phyloP scores from a whole-genome alignment of 2,797 vertebrate genomes.

The Leptoclinus maculatus region DNA sequence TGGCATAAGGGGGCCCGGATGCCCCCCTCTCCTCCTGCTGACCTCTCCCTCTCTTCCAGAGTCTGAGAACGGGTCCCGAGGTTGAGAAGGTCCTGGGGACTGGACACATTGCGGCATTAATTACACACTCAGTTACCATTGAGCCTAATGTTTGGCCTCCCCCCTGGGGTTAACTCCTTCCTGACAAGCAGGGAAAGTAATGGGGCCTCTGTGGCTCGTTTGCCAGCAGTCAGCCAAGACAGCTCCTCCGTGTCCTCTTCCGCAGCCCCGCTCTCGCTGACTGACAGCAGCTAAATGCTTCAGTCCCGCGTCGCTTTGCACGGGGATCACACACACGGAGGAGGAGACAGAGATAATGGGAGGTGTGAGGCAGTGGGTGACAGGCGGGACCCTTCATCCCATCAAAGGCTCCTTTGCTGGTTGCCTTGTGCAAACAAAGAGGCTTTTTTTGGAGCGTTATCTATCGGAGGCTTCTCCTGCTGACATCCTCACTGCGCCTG shows the following conservation, averaged over 20 bases:
- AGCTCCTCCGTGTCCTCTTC: constrained; percentile 66
- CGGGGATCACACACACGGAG: constrained; percentile 52
- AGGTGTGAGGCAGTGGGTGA: constrained; percentile 68
- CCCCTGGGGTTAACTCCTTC: constrained; percentile 84
- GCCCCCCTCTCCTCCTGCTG: constrained; percentile 84
- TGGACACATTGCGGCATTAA: constrained; percentile 93
- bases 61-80: constrained; percentile 81
- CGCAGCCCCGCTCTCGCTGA: constrained; percentile 50
- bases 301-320: constrained; percentile 51
- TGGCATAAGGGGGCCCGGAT: constrained; percentile 87
- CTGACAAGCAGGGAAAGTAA: constrained; percentile 85
- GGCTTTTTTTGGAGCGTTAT: constrained; percentile 74
- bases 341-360: constrained; percentile 64
- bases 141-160: constrained; percentile 82
- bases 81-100: constrained; percentile 89
- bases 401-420: constrained; percentile 70
- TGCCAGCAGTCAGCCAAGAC: constrained; percentile 77
- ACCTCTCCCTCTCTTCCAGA: constrained; percentile 76
- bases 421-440: constrained; percentile 75
- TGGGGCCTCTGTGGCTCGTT: constrained; percentile 81
- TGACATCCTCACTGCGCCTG: constrained; percentile 68
- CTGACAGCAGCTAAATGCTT: constrained; percentile 70
- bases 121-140: constrained; percentile 97
- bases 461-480: constrained; percentile 69
- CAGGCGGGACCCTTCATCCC: constrained; percentile 71